A percentile compares a stretch with the other conserved stretches of the same genome.
Conservation (phyloP, 2,888 invertebrate genomes). For the Orthosia cruda region DNA sequence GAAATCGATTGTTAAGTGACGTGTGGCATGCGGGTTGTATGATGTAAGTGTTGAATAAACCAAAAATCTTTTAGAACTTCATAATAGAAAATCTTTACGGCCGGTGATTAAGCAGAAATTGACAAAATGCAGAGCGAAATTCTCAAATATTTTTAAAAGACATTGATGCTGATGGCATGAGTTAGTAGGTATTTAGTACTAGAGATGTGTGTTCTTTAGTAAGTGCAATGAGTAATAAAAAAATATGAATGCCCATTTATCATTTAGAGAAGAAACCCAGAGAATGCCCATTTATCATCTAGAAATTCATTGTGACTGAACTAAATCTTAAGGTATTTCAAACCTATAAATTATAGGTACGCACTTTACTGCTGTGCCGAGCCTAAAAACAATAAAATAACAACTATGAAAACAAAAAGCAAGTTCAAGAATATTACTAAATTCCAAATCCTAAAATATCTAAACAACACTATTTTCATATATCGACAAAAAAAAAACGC, state of each 20-base stretch:
- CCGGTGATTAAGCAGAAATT: no score
- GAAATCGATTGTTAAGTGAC: conserved; percentile 16
- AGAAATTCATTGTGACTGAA: neutral
- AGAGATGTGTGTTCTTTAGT: neutral
- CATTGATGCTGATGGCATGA: neutral
- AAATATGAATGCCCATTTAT: neutral
- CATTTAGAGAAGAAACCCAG: neutral
- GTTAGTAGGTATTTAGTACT: no score
- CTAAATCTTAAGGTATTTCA: neutral
- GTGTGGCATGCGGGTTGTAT: conserved; percentile 22
- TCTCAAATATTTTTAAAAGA: no score
- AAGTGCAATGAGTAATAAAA: conserved; percentile 8
- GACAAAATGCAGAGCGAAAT: no score
- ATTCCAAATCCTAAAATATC: neutral
- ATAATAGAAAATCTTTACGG: no score
- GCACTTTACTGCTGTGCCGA: neutral
- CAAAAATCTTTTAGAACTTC: neutral
- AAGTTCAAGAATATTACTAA: neutral
- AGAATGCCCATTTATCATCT: neutral
- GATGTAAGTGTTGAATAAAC: conserved; percentile 18
- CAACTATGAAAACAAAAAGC: neutral
- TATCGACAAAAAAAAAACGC: neutral
- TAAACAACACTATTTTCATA: neutral
- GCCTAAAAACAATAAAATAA: neutral
- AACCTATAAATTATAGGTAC: neutral